Base-by-base conservation (phyloP, 2,797 vertebrate species). In the Coilia nasus region DNA sequence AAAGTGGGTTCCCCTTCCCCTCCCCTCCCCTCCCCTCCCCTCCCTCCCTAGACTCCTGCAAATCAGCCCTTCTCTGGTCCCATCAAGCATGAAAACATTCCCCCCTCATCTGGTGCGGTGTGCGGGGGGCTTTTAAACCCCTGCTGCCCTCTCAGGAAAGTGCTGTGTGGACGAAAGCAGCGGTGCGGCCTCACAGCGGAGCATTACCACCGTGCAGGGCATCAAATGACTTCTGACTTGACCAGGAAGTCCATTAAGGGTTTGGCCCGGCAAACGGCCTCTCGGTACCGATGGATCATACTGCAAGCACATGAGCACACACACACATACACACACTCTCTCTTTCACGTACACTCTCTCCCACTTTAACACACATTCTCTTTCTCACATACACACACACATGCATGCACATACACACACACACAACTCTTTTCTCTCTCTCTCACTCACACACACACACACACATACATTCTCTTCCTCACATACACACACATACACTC, bases 231-330 rank as follows among this genome's bases (percentile, higher is more conserved):
- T 71, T 25, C 81, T 84, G 21, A 19, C 54, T 21, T 64, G 83
- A 85, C 46, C 80, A 75, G 85, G 81, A 85, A 59, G 75, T 56
- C 57, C 85, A 86, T 87, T 85, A 85, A 71, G 21, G 35, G 44
- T 15, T 80, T 75, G 31, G 80, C 62, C 64, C 46, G 81, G 78
- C 81, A 46, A 12, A 71, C 78, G 82, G 64, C 71, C 56, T 46
- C n/a, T 23, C 47, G n/a, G 14, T 56, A 44, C 54, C 31, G 82
- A 84, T 75, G 64, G 83, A 44, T 67, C 21, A 25, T 12, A 81
- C 46, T 14, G 19, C 15, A 21, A 15, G 6, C 67, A 41, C 67
- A 75, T 6, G 12, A 17, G 15, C 31, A 41, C 71, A 17, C 31
- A 41, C 67, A 75, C 5, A 19, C 71, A 54, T 1, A 54, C 7